Conservation (phyloP, 1,140 invertebrate genomes). For the Belonocnema kinseyi region DNA sequence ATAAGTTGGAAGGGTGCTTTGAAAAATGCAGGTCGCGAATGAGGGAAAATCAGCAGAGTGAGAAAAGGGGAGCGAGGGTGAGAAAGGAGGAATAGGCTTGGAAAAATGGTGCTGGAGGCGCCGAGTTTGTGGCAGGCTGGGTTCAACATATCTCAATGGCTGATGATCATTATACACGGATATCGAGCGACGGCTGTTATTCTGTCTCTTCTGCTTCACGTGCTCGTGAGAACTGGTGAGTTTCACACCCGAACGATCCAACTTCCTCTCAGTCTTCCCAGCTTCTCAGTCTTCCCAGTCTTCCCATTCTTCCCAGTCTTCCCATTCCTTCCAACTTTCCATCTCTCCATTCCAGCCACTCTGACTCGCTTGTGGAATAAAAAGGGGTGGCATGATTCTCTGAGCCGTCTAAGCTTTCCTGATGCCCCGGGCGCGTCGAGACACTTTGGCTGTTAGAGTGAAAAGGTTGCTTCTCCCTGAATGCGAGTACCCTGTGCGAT, state of each 20-base stretch:
- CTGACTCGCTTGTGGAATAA: constrained; percentile 13
- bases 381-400: background rate
- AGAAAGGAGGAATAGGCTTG: constrained; percentile 44
- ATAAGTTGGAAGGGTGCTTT: constrained; percentile 45
- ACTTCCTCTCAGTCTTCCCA: too few species aligned
- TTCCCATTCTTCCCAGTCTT: too few species aligned
- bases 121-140: constrained; percentile 56
- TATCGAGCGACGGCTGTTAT: constrained; percentile 61
- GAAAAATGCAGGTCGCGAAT: constrained; percentile 52
- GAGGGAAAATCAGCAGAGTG: constrained; percentile 45
- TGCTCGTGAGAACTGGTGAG: constrained; percentile 63
- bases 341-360: background rate
- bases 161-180: constrained; percentile 61
- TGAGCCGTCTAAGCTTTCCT: constrained; percentile 23
- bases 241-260: constrained; percentile 26
- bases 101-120: constrained; percentile 60
- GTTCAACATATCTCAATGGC: constrained; percentile 61
- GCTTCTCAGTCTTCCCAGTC: too few species aligned
- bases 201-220: constrained; percentile 63
- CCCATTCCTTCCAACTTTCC: too few species aligned
- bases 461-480: constrained; percentile 25
- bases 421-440: constrained; percentile 20
- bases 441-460: constrained; percentile 11
- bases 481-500: background rate
- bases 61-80: constrained; percentile 38